Base-by-base conservation (phyloP, 2,888 invertebrate genomes). In the Ferdinandea cuprea region DNA sequence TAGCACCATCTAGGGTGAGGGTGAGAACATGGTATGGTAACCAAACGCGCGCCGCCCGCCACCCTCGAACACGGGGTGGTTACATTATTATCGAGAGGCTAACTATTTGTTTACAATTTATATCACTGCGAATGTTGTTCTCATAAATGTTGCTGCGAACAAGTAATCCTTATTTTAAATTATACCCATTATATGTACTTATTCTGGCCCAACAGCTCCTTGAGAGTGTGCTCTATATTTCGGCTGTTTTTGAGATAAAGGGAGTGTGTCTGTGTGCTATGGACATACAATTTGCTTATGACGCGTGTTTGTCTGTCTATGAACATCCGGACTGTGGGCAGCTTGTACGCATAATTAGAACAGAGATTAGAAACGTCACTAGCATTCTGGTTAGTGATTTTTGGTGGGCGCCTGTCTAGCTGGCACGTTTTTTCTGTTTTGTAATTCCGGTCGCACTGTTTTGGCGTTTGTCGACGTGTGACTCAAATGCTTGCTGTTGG, bases 221-320 rank as follows among this genome's bases (percentile, higher is more conserved):
- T n/a, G 30, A 44, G 61, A 42, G 52, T 37, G 32, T 46, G 46
- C 28, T 48, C 46, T 37, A 15, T 52, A 48, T 37, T 50, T 30
- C n/a, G n/a, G 32, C 21, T 1, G 4, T 50, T 46, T 28, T 42
- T 6, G 11, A 13, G 46, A 63, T 46, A 42, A 44, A 46, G 19
- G 56, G 50, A 44, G 74, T 58, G 80, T 80, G 80, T 81, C 68
- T 58, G 80, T 80, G 80, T 81, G 63, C 56, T 30, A 30, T 44
- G 37, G 54, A 74, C 54, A 68, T 76, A 76, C 58, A 65, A 76
- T n/a, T 54, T 52, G 11, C 58, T 32, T 30, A 25, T 69, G 76
- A 76, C 80, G 65, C 71, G 80, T 76, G 80, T 65, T 42, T 76
- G 63, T 80, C 74, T 76, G 63, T 80, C 74, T 80, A 19, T 52